A percentile compares a stretch with the other conserved stretches of the same genome.
These are phyloP conservation scores for Pseudachorutes palmiensis DNA, from an alignment of 1,140 invertebrate species.

Conservation along the genomic window DNA sequence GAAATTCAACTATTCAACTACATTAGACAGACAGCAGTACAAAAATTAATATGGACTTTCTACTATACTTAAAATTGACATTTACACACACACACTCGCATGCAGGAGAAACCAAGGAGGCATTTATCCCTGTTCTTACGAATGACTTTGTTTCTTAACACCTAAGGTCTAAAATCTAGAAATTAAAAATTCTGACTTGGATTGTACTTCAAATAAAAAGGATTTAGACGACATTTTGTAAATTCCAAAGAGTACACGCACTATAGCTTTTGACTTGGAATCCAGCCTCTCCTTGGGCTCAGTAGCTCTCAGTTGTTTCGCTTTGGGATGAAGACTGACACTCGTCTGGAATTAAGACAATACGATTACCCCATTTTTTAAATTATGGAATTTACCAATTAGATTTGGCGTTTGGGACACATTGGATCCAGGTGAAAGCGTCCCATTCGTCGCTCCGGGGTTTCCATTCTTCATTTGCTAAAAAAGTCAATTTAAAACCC, in stretches of 20 bases:
- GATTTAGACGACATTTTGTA: background rate
- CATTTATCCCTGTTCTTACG: no score
- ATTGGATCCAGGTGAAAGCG: constrained; percentile 27
- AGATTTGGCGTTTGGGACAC: constrained; percentile 25
- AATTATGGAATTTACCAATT: constrained; percentile 18
- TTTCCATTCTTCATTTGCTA: constrained; percentile 23
- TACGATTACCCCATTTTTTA: no score
- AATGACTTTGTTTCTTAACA: no score
- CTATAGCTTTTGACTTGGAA: no score
- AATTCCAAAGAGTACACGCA: no score
- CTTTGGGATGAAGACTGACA: constrained; percentile 9
- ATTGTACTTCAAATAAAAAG: background rate
- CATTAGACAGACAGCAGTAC: no score
- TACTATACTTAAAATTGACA: no score
- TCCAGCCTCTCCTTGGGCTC: background rate
- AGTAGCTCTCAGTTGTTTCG: constrained; percentile 12
- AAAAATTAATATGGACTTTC: no score
- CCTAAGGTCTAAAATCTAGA: no score
- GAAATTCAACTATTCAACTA: no score
- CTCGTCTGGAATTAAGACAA: constrained; percentile 18
- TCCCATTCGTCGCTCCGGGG: constrained; percentile 21
- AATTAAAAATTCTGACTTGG: background rate
- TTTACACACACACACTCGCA: no score
- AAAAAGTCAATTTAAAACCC: background rate
- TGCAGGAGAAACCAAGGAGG: no score